Evolutionary conservation across 2,888 invertebrate genomes (phyloP).

Genomic region (Anoncus sp.): DNA sequence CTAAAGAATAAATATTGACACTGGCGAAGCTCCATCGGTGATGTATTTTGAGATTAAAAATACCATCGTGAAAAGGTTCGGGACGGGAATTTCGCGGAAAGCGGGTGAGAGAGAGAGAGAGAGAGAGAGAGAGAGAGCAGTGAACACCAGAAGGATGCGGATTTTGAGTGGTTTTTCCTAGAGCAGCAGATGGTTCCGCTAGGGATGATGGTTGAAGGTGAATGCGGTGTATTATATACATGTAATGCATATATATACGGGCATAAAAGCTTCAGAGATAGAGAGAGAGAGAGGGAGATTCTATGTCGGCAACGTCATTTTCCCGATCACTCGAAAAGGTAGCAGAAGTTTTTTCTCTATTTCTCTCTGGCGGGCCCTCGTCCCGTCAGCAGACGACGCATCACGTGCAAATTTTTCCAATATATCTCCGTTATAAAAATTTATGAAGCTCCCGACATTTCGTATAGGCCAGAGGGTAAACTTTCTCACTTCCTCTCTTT

Average conservation of each 20-base stretch:
- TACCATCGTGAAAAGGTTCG: slow-evolving; percentile 35
- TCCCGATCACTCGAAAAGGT: slow-evolving; percentile 34
- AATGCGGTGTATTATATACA: slow-evolving; percentile 17
- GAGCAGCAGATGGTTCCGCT: slow-evolving; percentile 34
- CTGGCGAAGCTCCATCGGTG: slow-evolving; percentile 47
- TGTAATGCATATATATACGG: slow-evolving; percentile 4
- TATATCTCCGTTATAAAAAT: slow-evolving; percentile 65
- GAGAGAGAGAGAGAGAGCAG: not conserved
- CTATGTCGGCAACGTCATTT: slow-evolving; percentile 44
- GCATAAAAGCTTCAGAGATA: slow-evolving; percentile 15
- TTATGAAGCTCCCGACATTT: slow-evolving; percentile 58
- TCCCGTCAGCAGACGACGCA: slow-evolving; percentile 43
- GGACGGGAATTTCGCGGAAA: slow-evolving; percentile 26
- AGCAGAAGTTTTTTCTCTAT: slow-evolving; percentile 22
- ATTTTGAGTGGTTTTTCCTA: slow-evolving; percentile 37
- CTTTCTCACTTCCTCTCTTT: no score
- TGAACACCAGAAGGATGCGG: slow-evolving; percentile 21
- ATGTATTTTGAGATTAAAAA: slow-evolving; percentile 62
- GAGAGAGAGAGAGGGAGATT: not conserved
- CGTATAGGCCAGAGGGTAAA: slow-evolving; percentile 34
- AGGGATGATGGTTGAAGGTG: slow-evolving; percentile 21
- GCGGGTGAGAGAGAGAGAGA: slow-evolving; percentile 12
- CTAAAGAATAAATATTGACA: slow-evolving; percentile 61
- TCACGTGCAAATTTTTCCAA: slow-evolving; percentile 67
- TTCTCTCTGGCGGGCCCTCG: slow-evolving; percentile 17